Conservation (phyloP, 2,113 vertebrate genomes). For the Crotalus viridis region DNA sequence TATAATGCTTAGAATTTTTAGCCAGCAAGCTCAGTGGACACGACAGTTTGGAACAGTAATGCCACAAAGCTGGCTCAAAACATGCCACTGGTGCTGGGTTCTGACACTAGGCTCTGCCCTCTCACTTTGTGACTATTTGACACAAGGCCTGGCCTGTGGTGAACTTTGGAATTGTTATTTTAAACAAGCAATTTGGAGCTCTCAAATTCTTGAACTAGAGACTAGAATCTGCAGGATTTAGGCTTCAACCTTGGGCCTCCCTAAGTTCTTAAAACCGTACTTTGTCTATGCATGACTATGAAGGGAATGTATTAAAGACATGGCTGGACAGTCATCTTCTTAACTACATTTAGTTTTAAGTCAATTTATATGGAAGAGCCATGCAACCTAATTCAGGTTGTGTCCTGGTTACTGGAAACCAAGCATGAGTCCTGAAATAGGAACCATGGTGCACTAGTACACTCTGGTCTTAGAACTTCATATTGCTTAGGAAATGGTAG, state of each 20-base stretch:
- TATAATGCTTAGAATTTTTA: neutral
- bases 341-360: neutral
- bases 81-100: neutral
- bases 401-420: neutral
- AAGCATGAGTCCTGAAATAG: neutral
- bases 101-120: neutral
- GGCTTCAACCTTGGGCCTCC: neutral
- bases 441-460: neutral
- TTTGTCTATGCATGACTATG: neutral
- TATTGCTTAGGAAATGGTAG: neutral
- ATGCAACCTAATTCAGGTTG: neutral
- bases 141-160: neutral
- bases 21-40: neutral
- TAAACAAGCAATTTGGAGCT: neutral
- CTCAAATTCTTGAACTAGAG: neutral
- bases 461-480: neutral
- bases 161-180: neutral
- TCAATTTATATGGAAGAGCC: neutral
- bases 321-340: neutral
- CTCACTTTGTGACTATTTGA: neutral
- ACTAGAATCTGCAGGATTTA: neutral
- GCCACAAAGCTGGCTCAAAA: neutral
- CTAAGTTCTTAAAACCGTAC: neutral
- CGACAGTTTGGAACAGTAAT: neutral
- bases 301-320: neutral